These are phyloP conservation scores for Eupithecia insigniata DNA, from an alignment of 2,888 invertebrate genomes.

Conservation along the genomic window DNA sequence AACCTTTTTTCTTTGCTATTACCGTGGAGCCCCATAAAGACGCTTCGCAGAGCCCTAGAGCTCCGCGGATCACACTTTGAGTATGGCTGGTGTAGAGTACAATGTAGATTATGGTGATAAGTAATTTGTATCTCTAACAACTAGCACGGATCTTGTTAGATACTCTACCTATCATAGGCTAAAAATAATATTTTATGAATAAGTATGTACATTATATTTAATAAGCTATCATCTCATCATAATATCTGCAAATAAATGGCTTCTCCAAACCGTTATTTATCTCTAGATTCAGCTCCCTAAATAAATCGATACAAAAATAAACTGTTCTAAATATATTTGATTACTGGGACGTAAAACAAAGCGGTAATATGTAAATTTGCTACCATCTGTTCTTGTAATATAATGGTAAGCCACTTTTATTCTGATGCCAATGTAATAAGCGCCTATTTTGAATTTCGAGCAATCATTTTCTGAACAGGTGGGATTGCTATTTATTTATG, in stretches of 20 bases:
- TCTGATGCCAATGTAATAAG: slow-evolving; percentile 50
- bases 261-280: not conserved
- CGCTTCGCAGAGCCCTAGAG: no score
- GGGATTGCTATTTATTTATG: slow-evolving; percentile 31
- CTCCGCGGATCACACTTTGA: no score
- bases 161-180: no score
- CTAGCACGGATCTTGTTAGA: not conserved
- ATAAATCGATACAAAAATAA: slow-evolving; percentile 2
- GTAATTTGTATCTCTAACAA: not conserved
- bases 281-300: not conserved
- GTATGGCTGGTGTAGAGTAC: not conserved
- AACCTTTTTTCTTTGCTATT: no score
- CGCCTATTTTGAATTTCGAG: slow-evolving; percentile 59
- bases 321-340: slow-evolving; percentile 30
- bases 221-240: not conserved
- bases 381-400: slow-evolving; percentile 52
- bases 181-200: no score
- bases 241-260: not conserved
- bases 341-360: slow-evolving; percentile 47
- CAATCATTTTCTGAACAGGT: slow-evolving; percentile 46
- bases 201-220: not conserved
- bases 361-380: slow-evolving; percentile 51
- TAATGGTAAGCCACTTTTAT: slow-evolving; percentile 50
- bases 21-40: no score
- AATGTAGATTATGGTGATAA: not conserved